Base-by-base conservation (phyloP, 2,888 invertebrate genomes). In the Chloroclysta siterata region DNA sequence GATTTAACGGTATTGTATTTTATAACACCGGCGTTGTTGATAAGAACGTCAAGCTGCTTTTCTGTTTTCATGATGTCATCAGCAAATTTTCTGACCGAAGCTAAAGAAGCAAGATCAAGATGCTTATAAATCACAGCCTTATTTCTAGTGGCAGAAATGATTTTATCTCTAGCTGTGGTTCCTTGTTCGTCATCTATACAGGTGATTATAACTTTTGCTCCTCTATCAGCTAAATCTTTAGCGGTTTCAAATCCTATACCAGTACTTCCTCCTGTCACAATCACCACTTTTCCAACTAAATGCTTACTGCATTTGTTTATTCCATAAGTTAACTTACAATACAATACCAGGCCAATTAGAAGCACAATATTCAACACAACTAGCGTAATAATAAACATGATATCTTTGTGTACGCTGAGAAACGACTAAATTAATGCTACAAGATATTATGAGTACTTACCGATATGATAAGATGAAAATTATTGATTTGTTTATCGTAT, bases 251-350 rank as follows among this genome's bases (percentile, higher is more conserved):
- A 96, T 33, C 97, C 97, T 74, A 97, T 96, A 5, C 97, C 97
- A 71, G 95, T 94, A 70, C 96, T 97, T 53, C 96, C 96, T 17
- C 98, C 98, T 10, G 98, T 98, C 42, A 98, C 94, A 56, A 98
- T 94, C 13, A 96, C 96, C 2, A 96, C 96, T 92, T 97, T 97
- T 2, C 97, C 97, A 53, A 96, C 93, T 94, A 98, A 75, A 73
- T 88, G 85, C 60, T 72, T 81, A 61, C 81, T 87, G 63, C 78
- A 78, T 68, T 72, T 82, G 65, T 84, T 83, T 57, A 83, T 75
- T 51, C 87, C 88, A 13, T 77, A 75, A 33, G 83, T 80, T 54
- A 87, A 59, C 65, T 80, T 78, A 62, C 66, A 73, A 55, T 81
- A 84, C 2, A 80, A 15, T 67, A 74, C 68, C 14, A 79, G 10